Conservation (phyloP, 2,113 vertebrate genomes). For the Chloropsis cyanopogon region DNA sequence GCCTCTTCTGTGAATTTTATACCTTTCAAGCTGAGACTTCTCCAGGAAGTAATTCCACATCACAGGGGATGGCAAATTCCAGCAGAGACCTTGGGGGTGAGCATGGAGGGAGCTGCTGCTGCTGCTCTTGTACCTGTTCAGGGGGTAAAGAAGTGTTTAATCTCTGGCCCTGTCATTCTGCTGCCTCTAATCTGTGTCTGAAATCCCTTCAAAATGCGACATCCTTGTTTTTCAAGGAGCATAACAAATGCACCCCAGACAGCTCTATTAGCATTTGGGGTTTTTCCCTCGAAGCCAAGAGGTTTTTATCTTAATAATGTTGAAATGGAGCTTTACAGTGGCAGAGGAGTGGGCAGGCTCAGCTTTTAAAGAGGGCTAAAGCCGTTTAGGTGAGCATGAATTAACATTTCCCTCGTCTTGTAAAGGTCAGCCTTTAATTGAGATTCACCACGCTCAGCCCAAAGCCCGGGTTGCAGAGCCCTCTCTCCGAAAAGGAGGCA, state of each 20-base stretch:
- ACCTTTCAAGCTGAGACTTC: not conserved
- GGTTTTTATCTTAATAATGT: not conserved
- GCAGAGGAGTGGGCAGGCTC: not conserved
- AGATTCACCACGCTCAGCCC: not conserved
- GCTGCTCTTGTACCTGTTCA: not conserved
- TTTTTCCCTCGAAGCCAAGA: not conserved
- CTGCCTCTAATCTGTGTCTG: not conserved
- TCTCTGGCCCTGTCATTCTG: conserved; percentile 29
- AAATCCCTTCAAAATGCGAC: not conserved
- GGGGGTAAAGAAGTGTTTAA: conserved; percentile 23
- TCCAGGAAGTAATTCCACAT: not conserved
- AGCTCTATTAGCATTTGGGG: not conserved
- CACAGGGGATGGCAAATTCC: not conserved
- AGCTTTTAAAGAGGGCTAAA: not conserved
- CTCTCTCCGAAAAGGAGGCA: not conserved
- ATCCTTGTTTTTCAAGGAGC: not conserved
- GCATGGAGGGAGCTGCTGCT: not conserved
- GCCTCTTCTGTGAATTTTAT: not conserved
- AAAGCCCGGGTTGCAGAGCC: not conserved
- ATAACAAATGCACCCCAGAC: not conserved
- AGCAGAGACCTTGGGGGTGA: not conserved
- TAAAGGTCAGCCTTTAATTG: conserved; percentile 57
- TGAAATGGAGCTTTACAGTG: not conserved
- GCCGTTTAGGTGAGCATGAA: conserved; percentile 20
- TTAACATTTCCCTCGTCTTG: conserved; percentile 45